Base-by-base conservation (phyloP, 2,888 invertebrate species). In the Ophonus ardosiacus region DNA sequence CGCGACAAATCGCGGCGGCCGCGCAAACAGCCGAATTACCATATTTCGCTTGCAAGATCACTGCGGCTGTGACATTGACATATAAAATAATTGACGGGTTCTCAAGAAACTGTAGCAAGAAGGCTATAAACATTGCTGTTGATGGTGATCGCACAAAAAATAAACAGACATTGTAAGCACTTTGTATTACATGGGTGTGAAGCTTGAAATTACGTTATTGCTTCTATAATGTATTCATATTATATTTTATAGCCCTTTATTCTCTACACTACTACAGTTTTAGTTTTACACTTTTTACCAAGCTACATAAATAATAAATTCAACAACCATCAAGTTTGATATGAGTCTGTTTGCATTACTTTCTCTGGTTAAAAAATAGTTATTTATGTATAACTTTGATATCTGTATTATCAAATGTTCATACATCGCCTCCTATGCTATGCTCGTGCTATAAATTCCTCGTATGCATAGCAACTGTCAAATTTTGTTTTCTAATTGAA, bases 41-140 rank as follows among this genome's bases (percentile, higher is more conserved):
- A 74, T 74, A 74, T 74, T 74, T 68, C 40, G 43, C 71, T 74
- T 43, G 40, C 43, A 74, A 18, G 71, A 74, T 43, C 71, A 43
- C 40, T 40, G 68, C 18, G 43, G 43, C 71, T 78, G 56, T 57
- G 78, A 57, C 78, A 78, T 78, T 78, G 78, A 78, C 78, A 78
- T 78, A 78, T 78, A 78, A 78, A 78, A 78, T 78, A 78, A 78
- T 78, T 78, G 57, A 56, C 59, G 78, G 78, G 57, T 76, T 78
- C 59, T 57, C 78, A 31, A 78, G 57, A 78, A 78, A 57, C 21
- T 74, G 21, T 18, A 74, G 43, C 18, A 74, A 74, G 71, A 40
- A 15, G 38, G 71, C 71, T 18, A 17, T 74, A 74, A 74, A 74
- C 71, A 74, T 43, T 74, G 71, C 18, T 17, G 17, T 74, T 74